These are phyloP conservation scores for Blastomussa wellsi DNA, from an alignment of 92 coral and sea anemone genomes.

Conservation along the genomic window DNA sequence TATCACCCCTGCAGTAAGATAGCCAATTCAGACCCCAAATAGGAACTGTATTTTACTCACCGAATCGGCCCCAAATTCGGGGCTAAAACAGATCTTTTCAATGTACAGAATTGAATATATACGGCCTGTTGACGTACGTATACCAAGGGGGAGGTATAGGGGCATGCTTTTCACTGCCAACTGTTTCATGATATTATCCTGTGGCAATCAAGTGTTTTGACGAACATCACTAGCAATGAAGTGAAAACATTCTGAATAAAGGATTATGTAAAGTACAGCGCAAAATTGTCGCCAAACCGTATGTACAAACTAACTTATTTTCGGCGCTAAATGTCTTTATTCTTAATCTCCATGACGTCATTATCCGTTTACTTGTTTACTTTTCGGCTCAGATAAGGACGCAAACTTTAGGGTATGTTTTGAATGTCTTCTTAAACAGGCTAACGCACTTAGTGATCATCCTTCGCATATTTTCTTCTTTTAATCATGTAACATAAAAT, in stretches of 20 bases:
- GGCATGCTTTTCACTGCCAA: not conserved
- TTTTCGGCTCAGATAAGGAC: not conserved
- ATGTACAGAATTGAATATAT: too few relatives aligned
- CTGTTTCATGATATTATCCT: not conserved
- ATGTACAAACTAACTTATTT: not conserved
- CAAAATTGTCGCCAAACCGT: not conserved
- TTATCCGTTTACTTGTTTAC: not conserved
- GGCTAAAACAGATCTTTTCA: too few relatives aligned
- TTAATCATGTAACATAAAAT: not conserved
- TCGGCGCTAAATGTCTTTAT: not conserved
- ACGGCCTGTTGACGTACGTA: not conserved
- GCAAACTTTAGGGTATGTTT: not conserved
- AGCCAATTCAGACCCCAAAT: too few relatives aligned
- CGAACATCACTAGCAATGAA: not conserved
- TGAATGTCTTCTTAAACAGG: not conserved
- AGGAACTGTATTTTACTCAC: too few relatives aligned
- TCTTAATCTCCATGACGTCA: not conserved
- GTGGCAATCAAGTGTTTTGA: not conserved
- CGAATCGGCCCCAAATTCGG: too few relatives aligned
- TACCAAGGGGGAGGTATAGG: not conserved
- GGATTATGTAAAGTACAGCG: not conserved
- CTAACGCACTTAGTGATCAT: not conserved
- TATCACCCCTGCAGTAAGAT: too few relatives aligned
- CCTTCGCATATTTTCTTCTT: not conserved
- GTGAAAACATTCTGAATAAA: not conserved